A percentile compares a stretch with the other conserved stretches of the same genome.
Evolutionary conservation across 2,797 vertebrate genomes (phyloP).

Genomic region (Lagodon rhomboides): DNA sequence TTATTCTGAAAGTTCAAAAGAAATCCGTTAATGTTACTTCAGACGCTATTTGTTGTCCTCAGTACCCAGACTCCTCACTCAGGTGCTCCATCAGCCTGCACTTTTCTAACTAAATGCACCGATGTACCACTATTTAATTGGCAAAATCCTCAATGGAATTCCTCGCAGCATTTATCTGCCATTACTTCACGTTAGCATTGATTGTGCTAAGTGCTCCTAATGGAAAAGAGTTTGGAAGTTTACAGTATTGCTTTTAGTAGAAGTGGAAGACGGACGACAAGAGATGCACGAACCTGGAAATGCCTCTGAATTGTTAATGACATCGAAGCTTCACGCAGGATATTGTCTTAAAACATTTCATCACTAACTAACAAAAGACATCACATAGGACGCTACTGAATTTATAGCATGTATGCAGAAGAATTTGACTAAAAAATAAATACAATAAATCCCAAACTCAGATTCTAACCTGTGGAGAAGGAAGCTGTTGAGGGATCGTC

Average conservation of each 20-base stretch:
- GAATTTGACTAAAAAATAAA: neutral
- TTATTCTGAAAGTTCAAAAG: neutral
- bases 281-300: slow-evolving; percentile 15
- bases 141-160: slow-evolving; percentile 19
- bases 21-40: neutral
- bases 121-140: slow-evolving; percentile 27
- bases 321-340: neutral
- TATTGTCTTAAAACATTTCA: neutral
- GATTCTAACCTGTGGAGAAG: slow-evolving; percentile 91
- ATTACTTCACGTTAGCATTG: slow-evolving; percentile 61
- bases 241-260: slow-evolving; percentile 43
- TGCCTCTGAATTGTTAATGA: slow-evolving; percentile 29
- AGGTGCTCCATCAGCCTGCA: slow-evolving; percentile 25
- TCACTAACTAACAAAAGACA: neutral
- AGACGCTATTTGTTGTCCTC: slow-evolving; percentile 10
- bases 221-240: slow-evolving; percentile 50
- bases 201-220: slow-evolving; percentile 71
- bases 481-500: slow-evolving; percentile 82
- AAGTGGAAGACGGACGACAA: slow-evolving; percentile 16
- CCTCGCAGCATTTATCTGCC: slow-evolving; percentile 37
- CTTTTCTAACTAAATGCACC: slow-evolving; percentile 53
- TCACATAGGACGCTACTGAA: neutral
- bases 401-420: neutral
- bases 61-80: neutral
- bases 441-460: neutral